Percentiles rank a stretch among this genome's conserved stretches.
phyloP scores from a whole-genome alignment of 2,113 vertebrate species.

The Euleptes europaea region DNA sequence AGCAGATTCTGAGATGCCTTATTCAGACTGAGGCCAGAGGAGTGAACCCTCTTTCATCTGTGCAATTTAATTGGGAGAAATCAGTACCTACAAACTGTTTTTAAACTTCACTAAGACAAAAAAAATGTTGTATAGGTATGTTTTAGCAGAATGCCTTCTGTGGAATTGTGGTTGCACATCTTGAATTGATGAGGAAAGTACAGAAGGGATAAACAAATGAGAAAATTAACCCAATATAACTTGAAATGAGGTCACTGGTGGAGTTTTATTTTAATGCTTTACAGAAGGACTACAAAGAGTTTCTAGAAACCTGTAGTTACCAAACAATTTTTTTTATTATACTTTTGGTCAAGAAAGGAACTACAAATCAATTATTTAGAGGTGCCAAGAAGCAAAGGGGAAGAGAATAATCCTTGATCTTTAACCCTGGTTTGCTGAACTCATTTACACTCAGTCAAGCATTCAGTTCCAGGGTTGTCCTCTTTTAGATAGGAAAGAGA shows the following conservation, averaged over 20 bases:
- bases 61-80: too few species aligned
- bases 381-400: slow-evolving; percentile 8
- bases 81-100: too few species aligned
- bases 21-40: too few species aligned
- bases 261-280: background rate
- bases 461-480: background rate
- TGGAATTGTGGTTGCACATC: background rate
- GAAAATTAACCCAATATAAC: background rate
- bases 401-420: background rate
- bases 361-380: slow-evolving; percentile 28
- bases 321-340: slow-evolving; percentile 23
- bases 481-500: background rate
- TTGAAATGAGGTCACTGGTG: background rate
- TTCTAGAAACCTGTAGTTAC: background rate
- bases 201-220: background rate
- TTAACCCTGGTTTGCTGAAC: slow-evolving; percentile 18
- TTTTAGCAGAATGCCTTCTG: background rate
- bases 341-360: slow-evolving; percentile 28
- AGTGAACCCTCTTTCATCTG: too few species aligned
- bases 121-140: background rate
- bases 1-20: too few species aligned
- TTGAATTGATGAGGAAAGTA: background rate
- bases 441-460: background rate
- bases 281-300: background rate
- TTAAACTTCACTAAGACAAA: too few species aligned